phyloP scores from a whole-genome alignment of 2,797 vertebrate species.

The Zalophus californianus region DNA sequence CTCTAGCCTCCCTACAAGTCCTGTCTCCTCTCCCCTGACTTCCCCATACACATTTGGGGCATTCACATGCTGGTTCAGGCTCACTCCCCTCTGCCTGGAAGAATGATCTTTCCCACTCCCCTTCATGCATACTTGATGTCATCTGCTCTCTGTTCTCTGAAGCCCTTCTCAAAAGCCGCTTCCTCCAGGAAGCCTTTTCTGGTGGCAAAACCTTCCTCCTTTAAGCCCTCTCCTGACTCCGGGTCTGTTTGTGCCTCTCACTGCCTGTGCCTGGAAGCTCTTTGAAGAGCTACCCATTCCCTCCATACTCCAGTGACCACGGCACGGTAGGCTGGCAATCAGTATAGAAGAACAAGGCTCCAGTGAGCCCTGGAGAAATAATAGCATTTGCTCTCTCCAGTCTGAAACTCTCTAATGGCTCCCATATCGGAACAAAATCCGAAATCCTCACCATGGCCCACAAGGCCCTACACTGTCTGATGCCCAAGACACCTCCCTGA shows the following conservation, averaged over 20 bases:
- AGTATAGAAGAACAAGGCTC: background rate
- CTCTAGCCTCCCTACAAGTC: background rate
- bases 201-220: background rate
- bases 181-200: conserved; percentile 50
- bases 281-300: background rate
- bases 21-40: background rate
- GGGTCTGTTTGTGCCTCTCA: background rate
- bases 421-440: background rate
- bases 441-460: background rate
- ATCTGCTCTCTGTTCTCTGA: background rate
- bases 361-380: background rate
- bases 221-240: background rate
- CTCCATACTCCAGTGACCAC: background rate
- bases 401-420: background rate
- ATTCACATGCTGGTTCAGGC: background rate
- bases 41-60: background rate
- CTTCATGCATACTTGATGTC: background rate
- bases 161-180: background rate
- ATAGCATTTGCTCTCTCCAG: no score
- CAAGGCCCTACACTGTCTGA: background rate
- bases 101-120: background rate
- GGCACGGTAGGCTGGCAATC: background rate
- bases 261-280: background rate
- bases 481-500: background rate
- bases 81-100: background rate